These are phyloP conservation scores for Cottoperca gobio DNA, from an alignment of 2,797 vertebrate genomes.

Conservation along the genomic window DNA sequence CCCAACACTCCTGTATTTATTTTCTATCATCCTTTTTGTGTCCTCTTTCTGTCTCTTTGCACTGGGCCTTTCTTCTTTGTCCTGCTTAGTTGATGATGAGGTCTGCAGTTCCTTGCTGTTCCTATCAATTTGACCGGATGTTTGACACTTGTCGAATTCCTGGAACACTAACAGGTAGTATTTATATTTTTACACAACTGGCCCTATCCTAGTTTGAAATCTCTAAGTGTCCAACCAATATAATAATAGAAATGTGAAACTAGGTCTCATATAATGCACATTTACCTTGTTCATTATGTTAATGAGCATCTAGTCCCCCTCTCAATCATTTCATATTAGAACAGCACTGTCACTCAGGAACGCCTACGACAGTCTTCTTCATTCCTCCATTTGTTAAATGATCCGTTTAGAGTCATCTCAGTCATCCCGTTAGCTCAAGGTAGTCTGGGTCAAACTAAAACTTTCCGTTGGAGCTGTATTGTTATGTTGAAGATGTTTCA, in stretches of 20 bases:
- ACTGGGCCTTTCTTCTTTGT: constrained; percentile 50
- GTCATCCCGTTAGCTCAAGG: not conserved
- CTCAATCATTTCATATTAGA: not conserved
- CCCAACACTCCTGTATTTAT: constrained; percentile 2
- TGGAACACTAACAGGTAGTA: constrained; percentile 84
- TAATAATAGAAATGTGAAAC: not conserved
- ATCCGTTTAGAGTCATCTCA: not conserved
- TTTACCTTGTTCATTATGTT: not conserved
- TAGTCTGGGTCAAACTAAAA: not conserved
- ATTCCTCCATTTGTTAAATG: not conserved
- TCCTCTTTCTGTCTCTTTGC: constrained; percentile 19
- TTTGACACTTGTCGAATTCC: constrained; percentile 88
- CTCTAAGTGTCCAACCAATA: constrained; percentile 11
- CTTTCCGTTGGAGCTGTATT: too few species aligned
- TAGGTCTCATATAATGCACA: not conserved
- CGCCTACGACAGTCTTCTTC: too few species aligned
- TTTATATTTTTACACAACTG: constrained; percentile 47
- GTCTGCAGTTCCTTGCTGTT: constrained; percentile 89
- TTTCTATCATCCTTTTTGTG: constrained; percentile 19
- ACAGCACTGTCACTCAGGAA: not conserved
- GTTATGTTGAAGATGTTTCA: not conserved
- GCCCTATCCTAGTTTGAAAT: constrained; percentile 4
- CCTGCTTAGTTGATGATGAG: constrained; percentile 88
- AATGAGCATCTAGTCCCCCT: not conserved
- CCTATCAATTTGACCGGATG: constrained; percentile 87